These are phyloP conservation scores for Cladopsammia gracilis DNA, from an alignment of 64 coral and sea anemone genomes.

Conservation along the genomic window DNA sequence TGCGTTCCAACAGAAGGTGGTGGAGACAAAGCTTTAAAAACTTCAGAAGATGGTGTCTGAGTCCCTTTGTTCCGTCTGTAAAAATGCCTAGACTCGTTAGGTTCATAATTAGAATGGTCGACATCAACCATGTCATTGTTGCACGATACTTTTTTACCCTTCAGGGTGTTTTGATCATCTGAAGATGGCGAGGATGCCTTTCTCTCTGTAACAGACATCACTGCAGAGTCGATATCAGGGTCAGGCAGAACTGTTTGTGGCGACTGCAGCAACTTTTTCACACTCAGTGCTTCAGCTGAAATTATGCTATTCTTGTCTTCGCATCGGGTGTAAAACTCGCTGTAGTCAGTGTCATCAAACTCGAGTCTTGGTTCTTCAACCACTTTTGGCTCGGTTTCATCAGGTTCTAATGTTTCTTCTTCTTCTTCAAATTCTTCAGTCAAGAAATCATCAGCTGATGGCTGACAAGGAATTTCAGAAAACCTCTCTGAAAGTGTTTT, in stretches of 20 bases:
- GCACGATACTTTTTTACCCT: neutral
- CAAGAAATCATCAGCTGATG: neutral
- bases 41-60: slow-evolving; percentile 16
- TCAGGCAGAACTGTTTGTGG: slow-evolving; percentile 37
- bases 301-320: slow-evolving; percentile 75
- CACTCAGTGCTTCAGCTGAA: slow-evolving; percentile 67
- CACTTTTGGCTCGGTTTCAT: slow-evolving; percentile 1
- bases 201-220: slow-evolving; percentile 31
- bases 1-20: slow-evolving; percentile 49
- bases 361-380: slow-evolving; percentile 56
- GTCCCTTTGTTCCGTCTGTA: slow-evolving; percentile 23
- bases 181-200: neutral
- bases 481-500: slow-evolving; percentile 27
- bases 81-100: neutral
- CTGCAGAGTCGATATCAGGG: slow-evolving; percentile 61
- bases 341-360: slow-evolving; percentile 77
- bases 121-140: neutral
- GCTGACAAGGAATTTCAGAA: slow-evolving; percentile 21
- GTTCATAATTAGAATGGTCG: neutral
- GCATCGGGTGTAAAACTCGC: slow-evolving; percentile 42
- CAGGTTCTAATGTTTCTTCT: neutral
- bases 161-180: neutral
- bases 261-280: slow-evolving; percentile 65
- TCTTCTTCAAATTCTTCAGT: slow-evolving; percentile 39
- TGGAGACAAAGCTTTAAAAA: slow-evolving; percentile 35